A percentile compares a stretch with the other conserved stretches of the same genome.
Evolutionary conservation across 2,888 invertebrate genomes (phyloP).

Genomic region (Ptilodon capucinus): DNA sequence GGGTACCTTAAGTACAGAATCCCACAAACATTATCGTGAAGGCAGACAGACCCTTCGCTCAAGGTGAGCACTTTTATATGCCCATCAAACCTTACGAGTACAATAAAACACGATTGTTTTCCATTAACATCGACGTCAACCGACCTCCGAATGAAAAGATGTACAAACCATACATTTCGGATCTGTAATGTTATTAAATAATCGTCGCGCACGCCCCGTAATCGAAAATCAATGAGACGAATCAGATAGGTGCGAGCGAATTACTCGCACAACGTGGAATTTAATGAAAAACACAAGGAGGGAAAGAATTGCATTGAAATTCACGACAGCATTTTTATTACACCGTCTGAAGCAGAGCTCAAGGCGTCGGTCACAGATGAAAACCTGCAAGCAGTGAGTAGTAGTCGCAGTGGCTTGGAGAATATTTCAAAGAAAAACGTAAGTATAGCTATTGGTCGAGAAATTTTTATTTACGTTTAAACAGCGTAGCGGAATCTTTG

Average conservation of each 20-base stretch:
- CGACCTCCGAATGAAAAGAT: slow-evolving; percentile 27
- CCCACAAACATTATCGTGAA: slow-evolving; percentile 71
- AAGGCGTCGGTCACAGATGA: slow-evolving; percentile 13
- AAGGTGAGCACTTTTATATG: slow-evolving; percentile 78
- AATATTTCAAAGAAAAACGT: slow-evolving; percentile 20
- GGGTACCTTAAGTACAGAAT: slow-evolving; percentile 71
- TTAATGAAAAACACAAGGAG: slow-evolving; percentile 8
- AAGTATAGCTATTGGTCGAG: slow-evolving; percentile 14
- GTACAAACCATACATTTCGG: slow-evolving; percentile 26
- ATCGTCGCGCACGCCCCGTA: slow-evolving; percentile 14
- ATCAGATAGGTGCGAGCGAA: slow-evolving; percentile 11
- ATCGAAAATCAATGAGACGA: slow-evolving; percentile 21
- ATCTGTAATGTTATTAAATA: slow-evolving; percentile 23
- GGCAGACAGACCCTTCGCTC: slow-evolving; percentile 69
- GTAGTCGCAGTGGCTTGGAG: slow-evolving; percentile 11
- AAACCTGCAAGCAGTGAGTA: slow-evolving; percentile 11
- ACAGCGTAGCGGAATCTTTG: slow-evolving; percentile 45
- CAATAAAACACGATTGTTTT: slow-evolving; percentile 81
- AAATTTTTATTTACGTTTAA: slow-evolving; percentile 51
- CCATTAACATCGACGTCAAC: slow-evolving; percentile 69
- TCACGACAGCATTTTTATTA: slow-evolving; percentile 15
- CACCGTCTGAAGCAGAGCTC: slow-evolving; percentile 11
- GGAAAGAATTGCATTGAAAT: slow-evolving; percentile 10
- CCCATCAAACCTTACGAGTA: slow-evolving; percentile 77
- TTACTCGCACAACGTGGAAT: slow-evolving; percentile 10